phyloP scores from a whole-genome alignment of 2,113 vertebrate genomes.

The Ia io region DNA sequence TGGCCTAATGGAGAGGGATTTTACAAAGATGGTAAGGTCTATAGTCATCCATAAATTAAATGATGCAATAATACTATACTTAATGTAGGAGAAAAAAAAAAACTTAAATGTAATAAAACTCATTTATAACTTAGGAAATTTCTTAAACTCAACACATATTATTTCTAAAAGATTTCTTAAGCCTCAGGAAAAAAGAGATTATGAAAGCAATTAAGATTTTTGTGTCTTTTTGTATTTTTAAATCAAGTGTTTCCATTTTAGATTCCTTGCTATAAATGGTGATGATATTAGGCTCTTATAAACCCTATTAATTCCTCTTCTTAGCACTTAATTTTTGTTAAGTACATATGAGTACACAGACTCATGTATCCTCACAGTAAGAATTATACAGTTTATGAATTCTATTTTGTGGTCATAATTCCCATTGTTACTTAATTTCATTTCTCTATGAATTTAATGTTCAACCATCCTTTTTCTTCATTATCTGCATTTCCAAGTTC shows the following conservation, averaged over 20 bases:
- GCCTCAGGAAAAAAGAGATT: neutral
- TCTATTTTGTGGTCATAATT: neutral
- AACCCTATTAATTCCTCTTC: neutral
- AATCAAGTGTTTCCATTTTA: neutral
- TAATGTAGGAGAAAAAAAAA: neutral
- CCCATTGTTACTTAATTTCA: neutral
- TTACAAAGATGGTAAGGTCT: neutral
- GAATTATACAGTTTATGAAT: neutral
- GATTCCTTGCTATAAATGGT: neutral
- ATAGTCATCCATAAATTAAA: neutral
- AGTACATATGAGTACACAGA: neutral
- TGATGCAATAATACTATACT: neutral
- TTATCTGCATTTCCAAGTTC: slow-evolving; percentile 14
- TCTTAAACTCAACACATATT: neutral
- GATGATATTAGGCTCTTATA: neutral
- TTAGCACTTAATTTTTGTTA: neutral
- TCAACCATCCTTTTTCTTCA: neutral
- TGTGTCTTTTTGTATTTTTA: neutral
- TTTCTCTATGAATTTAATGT: neutral
- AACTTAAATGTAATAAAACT: neutral
- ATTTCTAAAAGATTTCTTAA: neutral
- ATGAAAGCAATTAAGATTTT: neutral
- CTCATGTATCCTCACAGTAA: neutral
- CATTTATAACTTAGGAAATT: neutral
- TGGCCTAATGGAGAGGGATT: neutral